These are phyloP conservation scores for Falco naumanni DNA, from an alignment of 2,797 vertebrate genomes.

Conservation along the genomic window DNA sequence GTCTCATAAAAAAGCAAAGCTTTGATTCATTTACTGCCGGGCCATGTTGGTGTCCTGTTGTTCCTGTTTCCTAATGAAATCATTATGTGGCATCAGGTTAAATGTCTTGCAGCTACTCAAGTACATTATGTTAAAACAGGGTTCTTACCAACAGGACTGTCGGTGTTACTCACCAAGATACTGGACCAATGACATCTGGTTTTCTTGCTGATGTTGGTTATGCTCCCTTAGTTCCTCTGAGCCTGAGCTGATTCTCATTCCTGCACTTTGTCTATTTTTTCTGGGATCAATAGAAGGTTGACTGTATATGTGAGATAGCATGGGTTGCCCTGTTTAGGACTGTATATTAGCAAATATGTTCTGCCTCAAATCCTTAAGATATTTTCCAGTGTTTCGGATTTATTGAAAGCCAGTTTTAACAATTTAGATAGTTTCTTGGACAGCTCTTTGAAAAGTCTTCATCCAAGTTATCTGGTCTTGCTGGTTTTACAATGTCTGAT, in stretches of 20 bases:
- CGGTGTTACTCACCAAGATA: accelerated
- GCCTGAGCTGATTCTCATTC: neutral
- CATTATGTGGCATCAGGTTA: neutral
- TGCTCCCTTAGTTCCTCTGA: neutral
- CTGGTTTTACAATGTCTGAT: neutral
- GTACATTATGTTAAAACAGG: neutral
- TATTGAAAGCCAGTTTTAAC: neutral
- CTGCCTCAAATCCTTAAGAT: neutral
- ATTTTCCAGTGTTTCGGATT: neutral
- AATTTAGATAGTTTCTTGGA: neutral
- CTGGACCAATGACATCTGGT: neutral
- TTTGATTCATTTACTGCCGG: neutral
- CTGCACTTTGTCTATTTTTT: neutral
- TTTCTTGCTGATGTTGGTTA: neutral
- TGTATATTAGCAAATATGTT: neutral
- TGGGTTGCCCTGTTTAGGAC: neutral
- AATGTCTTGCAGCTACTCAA: neutral
- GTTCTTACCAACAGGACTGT: neutral
- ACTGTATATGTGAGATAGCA: neutral
- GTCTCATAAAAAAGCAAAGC: neutral
- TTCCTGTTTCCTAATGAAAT: neutral
- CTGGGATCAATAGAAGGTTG: neutral
- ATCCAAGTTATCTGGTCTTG: neutral
- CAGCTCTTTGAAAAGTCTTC: neutral
- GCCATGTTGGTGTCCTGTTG: neutral